phyloP scores from a whole-genome alignment of 1,140 invertebrate genomes.

The Papilio dardanus region DNA sequence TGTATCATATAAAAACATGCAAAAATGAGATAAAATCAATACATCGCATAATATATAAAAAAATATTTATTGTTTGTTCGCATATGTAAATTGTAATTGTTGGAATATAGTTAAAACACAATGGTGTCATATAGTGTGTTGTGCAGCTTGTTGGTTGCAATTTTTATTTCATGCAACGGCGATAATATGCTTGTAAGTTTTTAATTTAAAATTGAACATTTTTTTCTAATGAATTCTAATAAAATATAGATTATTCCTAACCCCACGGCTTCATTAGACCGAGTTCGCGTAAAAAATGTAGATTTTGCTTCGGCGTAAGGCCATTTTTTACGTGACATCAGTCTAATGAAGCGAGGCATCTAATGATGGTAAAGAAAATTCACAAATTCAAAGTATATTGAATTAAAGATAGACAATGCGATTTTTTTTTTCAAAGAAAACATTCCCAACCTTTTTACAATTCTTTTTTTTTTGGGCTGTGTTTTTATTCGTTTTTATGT shows the following conservation, averaged over 20 bases:
- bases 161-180: conserved; percentile 7
- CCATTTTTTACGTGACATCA: too few species aligned
- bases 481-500: not conserved
- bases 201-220: not conserved
- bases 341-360: too few species aligned
- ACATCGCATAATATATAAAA: not conserved
- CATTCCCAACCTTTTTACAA: not conserved
- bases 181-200: conserved; percentile 27
- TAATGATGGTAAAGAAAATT: too few species aligned
- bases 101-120: not conserved
- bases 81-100: not conserved
- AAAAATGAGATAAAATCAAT: conserved; percentile 34
- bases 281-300: too few species aligned
- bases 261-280: too few species aligned
- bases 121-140: not conserved
- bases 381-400: too few species aligned
- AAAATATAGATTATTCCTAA: not conserved
- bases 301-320: too few species aligned
- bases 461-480: not conserved
- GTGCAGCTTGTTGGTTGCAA: not conserved
- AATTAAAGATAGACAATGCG: too few species aligned
- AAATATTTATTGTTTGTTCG: conserved; percentile 22
- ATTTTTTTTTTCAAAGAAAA: too few species aligned
- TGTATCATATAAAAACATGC: not conserved
- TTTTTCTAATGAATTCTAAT: not conserved